Percentiles rank a stretch among this genome's conserved stretches.
These are phyloP conservation scores for Danionella dracula DNA, from an alignment of 2,797 vertebrate genomes.

Conservation along the genomic window DNA sequence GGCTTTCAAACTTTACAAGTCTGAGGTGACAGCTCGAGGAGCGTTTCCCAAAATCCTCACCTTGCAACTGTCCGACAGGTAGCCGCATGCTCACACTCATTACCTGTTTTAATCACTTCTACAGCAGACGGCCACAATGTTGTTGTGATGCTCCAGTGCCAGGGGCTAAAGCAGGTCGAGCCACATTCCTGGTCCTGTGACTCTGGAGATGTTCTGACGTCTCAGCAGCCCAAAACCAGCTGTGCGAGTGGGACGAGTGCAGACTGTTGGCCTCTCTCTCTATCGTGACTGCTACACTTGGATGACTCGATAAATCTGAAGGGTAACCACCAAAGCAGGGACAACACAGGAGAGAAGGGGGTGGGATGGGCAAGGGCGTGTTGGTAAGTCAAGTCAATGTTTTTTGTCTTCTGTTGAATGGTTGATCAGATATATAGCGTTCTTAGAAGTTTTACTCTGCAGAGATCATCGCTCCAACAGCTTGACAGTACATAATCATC, in stretches of 20 bases:
- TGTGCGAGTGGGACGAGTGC: background rate
- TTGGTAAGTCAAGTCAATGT: background rate
- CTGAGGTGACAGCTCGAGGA: background rate
- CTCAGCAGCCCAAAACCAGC: constrained; percentile 13
- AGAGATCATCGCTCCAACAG: background rate
- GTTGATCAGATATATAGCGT: background rate
- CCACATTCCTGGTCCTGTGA: constrained; percentile 46
- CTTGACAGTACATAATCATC: background rate
- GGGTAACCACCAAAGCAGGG: background rate
- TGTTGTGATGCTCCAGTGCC: background rate
- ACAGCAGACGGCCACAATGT: background rate
- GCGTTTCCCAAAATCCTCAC: background rate
- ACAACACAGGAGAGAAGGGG: background rate
- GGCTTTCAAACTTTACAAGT: background rate
- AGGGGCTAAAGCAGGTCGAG: constrained; percentile 43
- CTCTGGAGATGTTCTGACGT: background rate
- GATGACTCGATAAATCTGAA: background rate
- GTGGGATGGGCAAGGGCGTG: constrained; percentile 13
- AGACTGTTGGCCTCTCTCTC: background rate
- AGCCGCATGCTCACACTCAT: background rate
- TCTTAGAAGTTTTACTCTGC: background rate
- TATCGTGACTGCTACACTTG: background rate
- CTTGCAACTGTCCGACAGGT: constrained; percentile 9
- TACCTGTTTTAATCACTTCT: constrained; percentile 1
- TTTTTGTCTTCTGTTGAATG: constrained; percentile 2